Evolutionary conservation across 2,113 vertebrate genomes (phyloP).

Genomic region (Saccopteryx bilineata): DNA sequence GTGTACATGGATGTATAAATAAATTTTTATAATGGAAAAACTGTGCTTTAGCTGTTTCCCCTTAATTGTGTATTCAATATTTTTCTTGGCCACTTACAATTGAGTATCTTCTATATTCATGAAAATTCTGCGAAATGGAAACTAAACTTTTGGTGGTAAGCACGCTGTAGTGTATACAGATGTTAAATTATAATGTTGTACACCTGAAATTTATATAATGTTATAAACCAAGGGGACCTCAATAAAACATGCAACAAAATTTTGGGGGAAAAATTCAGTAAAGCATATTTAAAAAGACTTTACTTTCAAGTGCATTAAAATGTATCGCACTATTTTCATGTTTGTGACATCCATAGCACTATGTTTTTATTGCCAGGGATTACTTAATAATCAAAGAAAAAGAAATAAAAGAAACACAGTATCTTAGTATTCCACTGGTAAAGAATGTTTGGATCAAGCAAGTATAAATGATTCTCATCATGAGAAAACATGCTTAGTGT

Average conservation of each 20-base stretch:
- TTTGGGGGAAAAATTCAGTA: neutral
- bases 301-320: slow-evolving; percentile 61
- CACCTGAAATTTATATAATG: neutral
- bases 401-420: slow-evolving; percentile 66
- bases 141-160: neutral
- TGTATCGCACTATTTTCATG: neutral
- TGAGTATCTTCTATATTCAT: slow-evolving; percentile 60
- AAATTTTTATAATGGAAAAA: slow-evolving; percentile 51
- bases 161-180: neutral
- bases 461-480: slow-evolving; percentile 62
- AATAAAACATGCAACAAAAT: neutral
- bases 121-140: slow-evolving; percentile 48
- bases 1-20: slow-evolving; percentile 64
- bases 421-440: slow-evolving; percentile 70
- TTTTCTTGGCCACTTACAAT: slow-evolving; percentile 59
- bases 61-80: neutral
- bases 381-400: slow-evolving; percentile 75
- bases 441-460: slow-evolving; percentile 71
- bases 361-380: slow-evolving; percentile 73
- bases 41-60: slow-evolving; percentile 34
- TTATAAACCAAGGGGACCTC: too few species aligned
- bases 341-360: neutral
- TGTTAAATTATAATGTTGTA: neutral
- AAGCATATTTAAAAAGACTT: slow-evolving; percentile 64
- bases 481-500: slow-evolving; percentile 67